Base-by-base conservation (phyloP, 2,888 invertebrate genomes). In the Drosophila neutralis region DNA sequence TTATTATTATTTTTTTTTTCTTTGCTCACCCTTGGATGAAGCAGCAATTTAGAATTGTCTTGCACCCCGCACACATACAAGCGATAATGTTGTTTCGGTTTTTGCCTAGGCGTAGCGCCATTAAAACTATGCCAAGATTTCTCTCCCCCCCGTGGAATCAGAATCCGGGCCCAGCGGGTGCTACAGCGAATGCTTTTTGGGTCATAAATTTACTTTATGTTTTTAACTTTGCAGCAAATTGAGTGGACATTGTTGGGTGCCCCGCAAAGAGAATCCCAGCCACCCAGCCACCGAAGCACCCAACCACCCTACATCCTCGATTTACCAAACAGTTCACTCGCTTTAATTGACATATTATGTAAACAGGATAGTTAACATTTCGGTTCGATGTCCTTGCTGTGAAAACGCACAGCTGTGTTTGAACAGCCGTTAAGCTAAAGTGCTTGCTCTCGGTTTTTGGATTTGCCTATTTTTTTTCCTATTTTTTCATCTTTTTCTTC, bases 291-390 rank as follows among this genome's bases (percentile, higher is more conserved):
- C 4, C 7, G n/a, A 21, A 1, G 29, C 27, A 21, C 4, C 11
- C 58, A 8, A 15, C 33, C 31, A n/a, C 6, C 13, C 58, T 5
- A 18, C 58, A 45, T 58, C 27, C 49, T 40, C 31, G 51, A 35
- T 69, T 42, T 51, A 36, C 33, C 38, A 56, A 49, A 36, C 52
- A 56, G 31, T 58, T 54, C 75, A 69, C 57, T 79, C 57, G 61
- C 64, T 71, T 82, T 89, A 89, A 89, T 89, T 89, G 91, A 89
- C 89, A 90, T 90, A 84, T 90, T 90, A 89, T 89, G 89, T 89
- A 89, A 89, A 89, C 89, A 88, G 76, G 78, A 90, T 84, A 81
- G 84, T 90, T 90, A 87, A 88, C 91, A 87, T 86, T 84, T 69
- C 42, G 62, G 60, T 72, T 54, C 57, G 63, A 60, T 71, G 69